Conservation (phyloP, 2,797 vertebrate species). For the Hephaestus fuliginosus region DNA sequence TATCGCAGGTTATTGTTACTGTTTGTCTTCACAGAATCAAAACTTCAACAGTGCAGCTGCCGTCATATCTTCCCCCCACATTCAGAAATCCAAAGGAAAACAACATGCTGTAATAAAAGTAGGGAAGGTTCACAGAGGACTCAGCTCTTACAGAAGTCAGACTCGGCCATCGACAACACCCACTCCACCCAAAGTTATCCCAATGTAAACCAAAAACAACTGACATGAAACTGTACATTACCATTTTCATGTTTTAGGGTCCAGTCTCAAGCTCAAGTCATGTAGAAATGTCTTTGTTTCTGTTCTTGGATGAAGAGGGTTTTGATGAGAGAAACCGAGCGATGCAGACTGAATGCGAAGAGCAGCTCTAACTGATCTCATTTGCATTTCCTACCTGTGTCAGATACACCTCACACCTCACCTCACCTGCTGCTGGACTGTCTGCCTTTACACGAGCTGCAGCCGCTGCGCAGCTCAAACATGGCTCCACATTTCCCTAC, state of each 20-base stretch:
- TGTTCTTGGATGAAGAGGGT: constrained; percentile 64
- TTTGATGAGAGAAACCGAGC: constrained; percentile 36
- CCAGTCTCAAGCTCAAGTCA: constrained; percentile 59
- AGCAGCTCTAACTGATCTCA: constrained; percentile 54
- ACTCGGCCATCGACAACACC: not conserved
- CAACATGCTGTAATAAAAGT: constrained; percentile 5
- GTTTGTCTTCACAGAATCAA: constrained; percentile 9
- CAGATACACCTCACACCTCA: constrained; percentile 1
- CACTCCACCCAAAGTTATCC: constrained; percentile 7
- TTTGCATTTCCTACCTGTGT: constrained; percentile 82
- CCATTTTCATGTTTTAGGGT: constrained; percentile 73
- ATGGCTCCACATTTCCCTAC: constrained; percentile 11
- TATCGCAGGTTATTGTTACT: not conserved
- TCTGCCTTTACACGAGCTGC: constrained; percentile 33
- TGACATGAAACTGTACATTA: constrained; percentile 68
- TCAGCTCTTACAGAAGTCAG: not conserved
- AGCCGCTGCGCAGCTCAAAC: constrained; percentile 8
- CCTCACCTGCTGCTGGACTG: constrained; percentile 42
- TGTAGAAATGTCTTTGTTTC: constrained; percentile 62
- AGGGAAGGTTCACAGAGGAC: not conserved
- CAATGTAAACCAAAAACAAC: constrained; percentile 4
- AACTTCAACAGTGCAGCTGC: not conserved
- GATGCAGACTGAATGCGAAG: constrained; percentile 44
- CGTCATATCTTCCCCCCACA: not conserved
- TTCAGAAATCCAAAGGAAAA: not conserved